Evolutionary conservation across 2,888 invertebrate genomes (phyloP), one percentile per base, ranked within the genome.

Genomic region (Agonopterix heracliana): DNA sequence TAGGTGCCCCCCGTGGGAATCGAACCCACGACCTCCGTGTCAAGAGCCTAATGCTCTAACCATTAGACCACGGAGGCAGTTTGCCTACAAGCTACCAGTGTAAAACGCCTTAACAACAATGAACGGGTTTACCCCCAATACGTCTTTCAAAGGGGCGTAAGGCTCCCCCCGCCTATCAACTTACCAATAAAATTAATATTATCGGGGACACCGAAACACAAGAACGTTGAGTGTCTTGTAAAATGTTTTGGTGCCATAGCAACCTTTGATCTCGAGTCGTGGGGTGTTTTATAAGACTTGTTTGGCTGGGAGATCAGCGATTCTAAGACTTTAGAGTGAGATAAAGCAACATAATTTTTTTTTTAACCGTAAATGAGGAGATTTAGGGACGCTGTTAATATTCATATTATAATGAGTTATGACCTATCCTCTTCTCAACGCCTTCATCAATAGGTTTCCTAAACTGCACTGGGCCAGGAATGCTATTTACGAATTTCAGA

Each of bases 261-360:
- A 81, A 81, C 81, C 69, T 81, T 81, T 81, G 81, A 80, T 80
- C 76, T 75, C 55, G 54, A 54, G 54, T 52, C 57, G 63, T 54
- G 60, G 61, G 68, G 64, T 56, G 64, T 49, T 59, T 63, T 54
- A 52, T 55, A 52, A 54, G 51, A 48, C 49, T 47, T 26, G 49
- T 53, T 34, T 48, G 63, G 72, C 67, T 57, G 58, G n/a, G 42
- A 71, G 61, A 59, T 11, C 0, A 40, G 57, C 56, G 61, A 9
- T 44, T 47, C 14, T 14, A 13, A n/a, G n/a, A 36, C 17, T 17
- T 14, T 43, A 12, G 11, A n/a, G 12, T 12, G 11, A 12, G 12
- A 12, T n/a, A 13, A n/a, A 41, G 1, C 2, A 41, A 41, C 2
- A 41, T 13, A 13, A 41, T 12, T 9, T n/a, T 41, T 41, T 4